These are phyloP conservation scores for Stenolophus ochropezus DNA, from an alignment of 2,888 invertebrate genomes.

Conservation along the genomic window DNA sequence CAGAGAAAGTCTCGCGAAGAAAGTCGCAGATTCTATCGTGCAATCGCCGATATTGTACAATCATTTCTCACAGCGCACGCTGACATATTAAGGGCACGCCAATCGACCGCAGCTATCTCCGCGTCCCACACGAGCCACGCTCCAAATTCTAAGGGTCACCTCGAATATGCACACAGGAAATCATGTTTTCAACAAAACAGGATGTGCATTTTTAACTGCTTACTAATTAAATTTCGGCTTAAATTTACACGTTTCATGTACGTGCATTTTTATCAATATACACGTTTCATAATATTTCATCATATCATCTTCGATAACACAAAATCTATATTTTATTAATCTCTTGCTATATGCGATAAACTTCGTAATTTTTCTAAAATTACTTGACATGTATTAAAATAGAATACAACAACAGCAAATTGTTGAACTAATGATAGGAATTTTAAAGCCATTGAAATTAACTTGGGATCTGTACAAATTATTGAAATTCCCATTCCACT, in stretches of 20 bases:
- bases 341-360: no score
- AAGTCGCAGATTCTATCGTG: not conserved
- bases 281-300: not conserved
- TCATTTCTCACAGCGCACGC: not conserved
- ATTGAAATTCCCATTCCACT: no score
- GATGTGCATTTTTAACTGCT: not conserved
- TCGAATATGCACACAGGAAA: not conserved
- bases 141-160: not conserved
- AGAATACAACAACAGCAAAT: no score
- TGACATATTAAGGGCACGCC: not conserved
- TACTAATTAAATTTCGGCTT: not conserved
- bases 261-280: not conserved
- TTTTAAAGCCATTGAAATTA: no score
- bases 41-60: not conserved
- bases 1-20: slow-evolving; percentile 40
- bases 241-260: not conserved
- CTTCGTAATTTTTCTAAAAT: no score
- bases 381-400: no score
- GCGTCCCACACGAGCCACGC: no score
- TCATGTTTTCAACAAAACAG: no score
- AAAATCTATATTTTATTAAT: no score
- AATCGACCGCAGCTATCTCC: not conserved
- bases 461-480: no score
- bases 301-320: not conserved
- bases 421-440: no score